phyloP scores from a whole-genome alignment of 1,140 invertebrate genomes.

The Drosophila lacertosa region DNA sequence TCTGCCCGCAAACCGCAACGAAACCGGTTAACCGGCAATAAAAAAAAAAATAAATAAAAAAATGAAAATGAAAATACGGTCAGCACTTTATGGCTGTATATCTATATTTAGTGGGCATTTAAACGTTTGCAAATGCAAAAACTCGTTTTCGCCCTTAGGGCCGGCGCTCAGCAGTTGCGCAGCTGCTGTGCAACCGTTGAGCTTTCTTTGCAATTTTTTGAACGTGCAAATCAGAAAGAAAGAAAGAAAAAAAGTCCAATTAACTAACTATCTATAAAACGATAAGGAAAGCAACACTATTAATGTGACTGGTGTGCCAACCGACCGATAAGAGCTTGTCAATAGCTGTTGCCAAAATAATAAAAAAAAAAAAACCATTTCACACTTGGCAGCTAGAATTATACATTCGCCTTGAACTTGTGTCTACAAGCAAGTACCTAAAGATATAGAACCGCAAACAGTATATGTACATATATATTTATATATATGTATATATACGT shows the following conservation, averaged over 20 bases:
- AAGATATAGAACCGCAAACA: not conserved
- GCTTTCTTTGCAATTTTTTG: constrained; percentile 15
- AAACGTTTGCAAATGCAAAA: constrained; percentile 27
- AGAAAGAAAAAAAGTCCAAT: not conserved
- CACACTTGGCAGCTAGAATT: constrained; percentile 27
- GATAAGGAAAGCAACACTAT: not conserved
- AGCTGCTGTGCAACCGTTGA: constrained; percentile 28
- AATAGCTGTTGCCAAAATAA: constrained; percentile 20
- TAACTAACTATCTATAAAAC: constrained; percentile 1
- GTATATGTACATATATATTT: too few species aligned
- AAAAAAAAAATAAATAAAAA: constrained; percentile 29
- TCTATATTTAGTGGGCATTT: constrained; percentile 12
- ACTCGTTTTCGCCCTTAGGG: constrained; percentile 55
- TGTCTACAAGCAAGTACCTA: not conserved
- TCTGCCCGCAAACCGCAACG: constrained; percentile 30
- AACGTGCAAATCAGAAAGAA: not conserved
- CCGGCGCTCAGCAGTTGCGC: constrained; percentile 5
- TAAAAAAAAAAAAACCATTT: constrained; percentile 3
- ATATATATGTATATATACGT: not conserved
- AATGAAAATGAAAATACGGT: not conserved
- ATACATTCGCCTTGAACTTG: constrained; percentile 51
- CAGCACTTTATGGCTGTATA: constrained; percentile 11
- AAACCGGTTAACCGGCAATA: constrained; percentile 79
- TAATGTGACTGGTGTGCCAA: constrained; percentile 8
- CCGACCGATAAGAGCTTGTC: constrained; percentile 9